These are phyloP conservation scores for Cremastinae sp. DNA, from an alignment of 2,888 invertebrate species.

Conservation along the genomic window DNA sequence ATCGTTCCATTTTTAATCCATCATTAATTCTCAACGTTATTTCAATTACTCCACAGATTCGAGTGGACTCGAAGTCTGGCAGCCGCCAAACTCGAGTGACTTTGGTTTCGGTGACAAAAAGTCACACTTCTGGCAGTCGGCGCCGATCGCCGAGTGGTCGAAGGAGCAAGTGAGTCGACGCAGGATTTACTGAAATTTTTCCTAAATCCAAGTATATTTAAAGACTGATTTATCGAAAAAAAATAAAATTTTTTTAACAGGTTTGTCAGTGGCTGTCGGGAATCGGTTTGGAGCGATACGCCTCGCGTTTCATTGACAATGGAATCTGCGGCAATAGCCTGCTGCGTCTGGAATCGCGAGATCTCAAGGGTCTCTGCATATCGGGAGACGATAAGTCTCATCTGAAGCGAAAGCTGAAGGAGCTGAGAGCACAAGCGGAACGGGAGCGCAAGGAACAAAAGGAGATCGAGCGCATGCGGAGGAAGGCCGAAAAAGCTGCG, in stretches of 20 bases:
- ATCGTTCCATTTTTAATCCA: neutral
- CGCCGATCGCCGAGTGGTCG: conserved; percentile 88
- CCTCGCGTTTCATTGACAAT: conserved; percentile 92
- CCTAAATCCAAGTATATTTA: too few species aligned
- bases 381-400: conserved; percentile 90
- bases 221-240: too few species aligned
- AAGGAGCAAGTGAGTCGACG: conserved; percentile 85
- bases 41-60: conserved; percentile 72
- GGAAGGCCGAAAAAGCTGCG: conserved; percentile 92
- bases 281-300: conserved; percentile 91
- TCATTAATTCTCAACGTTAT: neutral
- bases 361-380: conserved; percentile 93
- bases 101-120: conserved; percentile 84
- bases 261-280: conserved; percentile 96
- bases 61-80: conserved; percentile 80
- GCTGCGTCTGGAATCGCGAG: conserved; percentile 93
- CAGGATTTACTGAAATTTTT: neutral
- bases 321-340: conserved; percentile 94
- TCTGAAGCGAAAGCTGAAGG: conserved; percentile 92
- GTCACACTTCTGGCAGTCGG: conserved; percentile 86
- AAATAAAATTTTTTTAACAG: conserved; percentile 79
- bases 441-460: conserved; percentile 92
- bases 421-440: conserved; percentile 88
- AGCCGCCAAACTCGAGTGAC: conserved; percentile 82
- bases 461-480: conserved; percentile 91